Conservation (phyloP, 1,140 invertebrate species). For the Tetramorium simillimum region DNA sequence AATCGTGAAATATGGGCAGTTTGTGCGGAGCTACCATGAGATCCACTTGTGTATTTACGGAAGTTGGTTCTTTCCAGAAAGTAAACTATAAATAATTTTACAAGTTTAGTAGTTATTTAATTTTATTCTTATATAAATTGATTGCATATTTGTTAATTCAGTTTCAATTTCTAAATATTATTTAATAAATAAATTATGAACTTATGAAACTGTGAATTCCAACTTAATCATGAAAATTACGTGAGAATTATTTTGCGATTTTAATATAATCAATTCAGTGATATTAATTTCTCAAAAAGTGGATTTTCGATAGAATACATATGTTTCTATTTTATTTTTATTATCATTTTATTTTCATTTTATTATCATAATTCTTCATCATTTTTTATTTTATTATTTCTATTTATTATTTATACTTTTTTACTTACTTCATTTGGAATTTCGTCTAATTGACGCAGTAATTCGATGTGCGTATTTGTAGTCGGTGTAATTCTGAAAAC, state of each 20-base stretch:
- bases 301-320: background rate
- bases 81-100: conserved; percentile 1
- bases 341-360: too few relatives aligned
- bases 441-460: background rate
- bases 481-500: too few relatives aligned
- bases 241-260: background rate
- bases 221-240: background rate
- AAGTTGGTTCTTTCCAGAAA: background rate
- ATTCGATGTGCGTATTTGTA: background rate
- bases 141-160: too few relatives aligned
- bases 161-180: too few relatives aligned
- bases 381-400: background rate
- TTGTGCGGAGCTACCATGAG: conserved; percentile 8
- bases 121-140: too few relatives aligned
- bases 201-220: background rate
- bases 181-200: background rate
- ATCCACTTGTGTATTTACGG: background rate
- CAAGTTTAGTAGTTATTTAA: background rate
- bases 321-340: background rate
- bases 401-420: too few relatives aligned
- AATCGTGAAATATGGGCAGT: background rate
- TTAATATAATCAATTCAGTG: background rate
- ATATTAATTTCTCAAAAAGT: background rate
- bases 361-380: background rate
- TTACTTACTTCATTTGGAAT: background rate